phyloP scores from a whole-genome alignment of 2,797 vertebrate species.

The Mallotus villosus region DNA sequence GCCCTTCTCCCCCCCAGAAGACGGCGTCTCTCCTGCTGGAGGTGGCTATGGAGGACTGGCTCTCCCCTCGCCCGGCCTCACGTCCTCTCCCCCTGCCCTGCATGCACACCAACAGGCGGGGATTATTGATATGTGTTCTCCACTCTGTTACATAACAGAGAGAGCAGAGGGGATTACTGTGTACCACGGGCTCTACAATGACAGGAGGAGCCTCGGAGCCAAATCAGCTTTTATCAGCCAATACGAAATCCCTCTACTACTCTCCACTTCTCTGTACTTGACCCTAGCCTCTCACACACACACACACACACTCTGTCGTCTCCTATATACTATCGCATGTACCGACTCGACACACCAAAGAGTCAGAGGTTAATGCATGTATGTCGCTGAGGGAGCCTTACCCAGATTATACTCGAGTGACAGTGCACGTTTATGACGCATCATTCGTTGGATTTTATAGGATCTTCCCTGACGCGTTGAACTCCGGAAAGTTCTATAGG shows the following conservation, averaged over 20 bases:
- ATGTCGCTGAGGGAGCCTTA: not conserved
- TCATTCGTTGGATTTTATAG: not conserved
- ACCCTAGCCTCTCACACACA: not conserved
- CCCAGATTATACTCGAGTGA: not conserved
- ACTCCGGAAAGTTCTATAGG: not conserved
- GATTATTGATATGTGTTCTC: constrained; percentile 41
- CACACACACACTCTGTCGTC: not conserved
- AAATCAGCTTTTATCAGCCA: constrained; percentile 49
- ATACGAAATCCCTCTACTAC: constrained; percentile 52
- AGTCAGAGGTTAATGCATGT: constrained; percentile 3
- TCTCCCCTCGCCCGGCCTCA: not conserved
- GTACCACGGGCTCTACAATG: constrained; percentile 52
- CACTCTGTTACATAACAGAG: constrained; percentile 64
- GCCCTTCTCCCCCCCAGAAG: not conserved
- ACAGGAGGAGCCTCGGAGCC: constrained; percentile 28
- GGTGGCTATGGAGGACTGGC: not conserved
- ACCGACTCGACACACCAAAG: not conserved
- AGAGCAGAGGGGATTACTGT: constrained; percentile 59
- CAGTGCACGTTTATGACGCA: not conserved
- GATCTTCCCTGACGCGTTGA: not conserved
- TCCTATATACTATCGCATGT: not conserved
- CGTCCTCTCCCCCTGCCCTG: constrained; percentile 7
- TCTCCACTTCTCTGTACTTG: constrained; percentile 20
- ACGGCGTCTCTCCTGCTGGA: not conserved
- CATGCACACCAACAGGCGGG: constrained; percentile 26